phyloP scores from a whole-genome alignment of 2,888 invertebrate species.

The Nezara viridula region DNA sequence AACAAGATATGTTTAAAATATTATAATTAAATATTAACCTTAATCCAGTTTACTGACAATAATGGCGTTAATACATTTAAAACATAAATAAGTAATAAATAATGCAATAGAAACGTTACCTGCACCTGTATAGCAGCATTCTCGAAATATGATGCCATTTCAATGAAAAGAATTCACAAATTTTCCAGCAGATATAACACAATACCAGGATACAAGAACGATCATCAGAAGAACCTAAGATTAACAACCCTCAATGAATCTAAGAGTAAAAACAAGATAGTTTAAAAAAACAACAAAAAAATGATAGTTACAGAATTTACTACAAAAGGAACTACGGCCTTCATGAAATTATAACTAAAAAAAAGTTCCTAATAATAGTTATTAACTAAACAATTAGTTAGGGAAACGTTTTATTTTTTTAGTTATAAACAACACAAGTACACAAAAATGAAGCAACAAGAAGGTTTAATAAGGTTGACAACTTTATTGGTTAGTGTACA shows the following conservation, averaged over 20 bases:
- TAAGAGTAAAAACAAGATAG: background rate
- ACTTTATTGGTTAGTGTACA: background rate
- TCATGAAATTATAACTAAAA: background rate
- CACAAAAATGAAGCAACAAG: background rate
- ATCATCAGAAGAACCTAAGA: slow-evolving; percentile 61
- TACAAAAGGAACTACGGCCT: slow-evolving; percentile 5
- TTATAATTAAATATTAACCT: background rate
- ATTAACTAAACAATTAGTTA: background rate
- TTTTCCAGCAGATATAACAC: slow-evolving; percentile 61
- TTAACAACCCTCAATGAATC: background rate
- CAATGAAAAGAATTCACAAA: slow-evolving; percentile 57
- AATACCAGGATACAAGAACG: slow-evolving; percentile 62
- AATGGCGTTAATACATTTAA: background rate
- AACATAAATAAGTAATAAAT: background rate
- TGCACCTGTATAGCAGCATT: slow-evolving; percentile 81
- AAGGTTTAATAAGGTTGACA: background rate
- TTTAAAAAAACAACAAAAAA: background rate
- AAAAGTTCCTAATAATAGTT: background rate
- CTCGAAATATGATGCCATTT: slow-evolving; percentile 84
- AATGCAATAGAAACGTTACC: slow-evolving; percentile 67
- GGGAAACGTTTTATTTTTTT: background rate
- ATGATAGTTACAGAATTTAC: slow-evolving; percentile 5
- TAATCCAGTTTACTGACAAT: background rate
- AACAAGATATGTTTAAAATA: background rate
- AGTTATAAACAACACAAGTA: background rate